These are phyloP conservation scores for Scolanthus callimorphus DNA, from an alignment of 92 coral and sea anemone species.

Conservation along the genomic window DNA sequence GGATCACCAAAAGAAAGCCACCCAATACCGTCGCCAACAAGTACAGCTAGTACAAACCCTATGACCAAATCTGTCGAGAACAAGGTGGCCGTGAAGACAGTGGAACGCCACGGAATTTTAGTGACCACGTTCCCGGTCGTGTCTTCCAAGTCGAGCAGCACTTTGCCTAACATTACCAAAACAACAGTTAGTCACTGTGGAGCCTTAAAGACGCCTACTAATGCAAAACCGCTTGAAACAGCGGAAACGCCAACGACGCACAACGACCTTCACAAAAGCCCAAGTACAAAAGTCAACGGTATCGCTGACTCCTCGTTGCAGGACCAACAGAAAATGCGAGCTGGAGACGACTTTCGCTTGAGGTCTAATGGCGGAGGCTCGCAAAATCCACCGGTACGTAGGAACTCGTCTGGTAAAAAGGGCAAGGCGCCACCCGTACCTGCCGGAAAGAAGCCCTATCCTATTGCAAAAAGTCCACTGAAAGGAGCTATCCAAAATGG, in stretches of 20 bases:
- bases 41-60: neutral
- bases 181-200: neutral
- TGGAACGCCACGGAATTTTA: slow-evolving; percentile 12
- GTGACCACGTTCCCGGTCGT: slow-evolving; percentile 19
- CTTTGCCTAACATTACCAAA: neutral
- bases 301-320: neutral
- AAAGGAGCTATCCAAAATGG: neutral
- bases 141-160: neutral
- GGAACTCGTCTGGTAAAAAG: neutral
- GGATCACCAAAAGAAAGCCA: neutral
- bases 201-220: neutral
- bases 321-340: neutral
- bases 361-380: neutral
- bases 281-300: neutral
- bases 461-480: neutral
- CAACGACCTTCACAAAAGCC: neutral
- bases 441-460: neutral
- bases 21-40: neutral
- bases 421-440: neutral
- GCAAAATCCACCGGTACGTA: neutral
- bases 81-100: neutral
- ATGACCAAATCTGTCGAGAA: neutral
- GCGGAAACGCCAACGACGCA: neutral
- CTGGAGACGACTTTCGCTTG: neutral
- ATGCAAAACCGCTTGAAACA: neutral